Conservation (phyloP, 1,140 invertebrate species). For the Micrasema longulum region DNA sequence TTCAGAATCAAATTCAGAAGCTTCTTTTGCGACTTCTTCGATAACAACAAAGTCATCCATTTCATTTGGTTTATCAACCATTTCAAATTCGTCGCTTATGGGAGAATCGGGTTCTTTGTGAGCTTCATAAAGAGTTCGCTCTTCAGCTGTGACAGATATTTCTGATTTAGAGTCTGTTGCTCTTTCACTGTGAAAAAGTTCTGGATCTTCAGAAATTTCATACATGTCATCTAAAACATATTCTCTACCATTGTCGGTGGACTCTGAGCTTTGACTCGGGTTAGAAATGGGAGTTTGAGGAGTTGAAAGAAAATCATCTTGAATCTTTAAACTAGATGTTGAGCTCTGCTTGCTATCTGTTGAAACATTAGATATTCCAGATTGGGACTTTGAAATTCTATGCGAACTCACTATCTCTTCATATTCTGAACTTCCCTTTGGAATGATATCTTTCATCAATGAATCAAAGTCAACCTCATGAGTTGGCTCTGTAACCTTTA, state of each 20-base stretch:
- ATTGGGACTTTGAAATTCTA: constrained; percentile 45
- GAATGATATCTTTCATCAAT: constrained; percentile 60
- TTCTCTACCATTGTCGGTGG: constrained; percentile 73
- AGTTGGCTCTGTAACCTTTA: constrained; percentile 51
- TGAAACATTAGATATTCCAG: constrained; percentile 37
- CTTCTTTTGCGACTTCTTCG: constrained; percentile 87
- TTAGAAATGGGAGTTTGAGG: constrained; percentile 72
- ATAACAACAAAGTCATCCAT: constrained; percentile 89
- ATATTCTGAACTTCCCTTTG: constrained; percentile 62
- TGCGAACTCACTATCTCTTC: constrained; percentile 58
- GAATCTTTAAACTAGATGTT: constrained; percentile 61
- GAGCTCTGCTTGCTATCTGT: constrained; percentile 54
- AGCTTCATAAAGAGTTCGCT: constrained; percentile 65
- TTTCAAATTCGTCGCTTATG: constrained; percentile 89
- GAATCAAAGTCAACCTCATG: constrained; percentile 64
- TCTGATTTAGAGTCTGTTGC: constrained; percentile 68
- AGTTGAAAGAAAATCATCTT: constrained; percentile 66
- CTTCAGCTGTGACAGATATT: constrained; percentile 67
- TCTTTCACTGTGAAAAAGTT: constrained; percentile 61
- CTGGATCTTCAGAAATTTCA: constrained; percentile 70
- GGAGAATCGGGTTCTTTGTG: constrained; percentile 80
- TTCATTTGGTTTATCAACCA: constrained; percentile 85
- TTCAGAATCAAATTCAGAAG: constrained; percentile 82
- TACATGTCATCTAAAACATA: constrained; percentile 71
- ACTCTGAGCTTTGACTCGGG: constrained; percentile 73